These are phyloP conservation scores for Apotomis capreana DNA, from an alignment of 2,888 invertebrate species.

Conservation along the genomic window DNA sequence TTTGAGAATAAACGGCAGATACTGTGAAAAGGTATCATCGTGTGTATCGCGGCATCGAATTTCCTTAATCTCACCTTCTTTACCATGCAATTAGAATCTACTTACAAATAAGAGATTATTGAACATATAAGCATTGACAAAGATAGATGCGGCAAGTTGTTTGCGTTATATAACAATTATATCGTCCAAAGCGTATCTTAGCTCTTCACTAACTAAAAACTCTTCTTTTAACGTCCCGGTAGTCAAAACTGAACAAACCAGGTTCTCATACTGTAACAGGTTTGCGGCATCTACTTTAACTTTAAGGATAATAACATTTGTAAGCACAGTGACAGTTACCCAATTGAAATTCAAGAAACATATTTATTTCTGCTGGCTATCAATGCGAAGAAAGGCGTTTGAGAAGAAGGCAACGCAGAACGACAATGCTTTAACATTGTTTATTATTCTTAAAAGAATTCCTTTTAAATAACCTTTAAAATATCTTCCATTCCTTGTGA, in stretches of 20 bases:
- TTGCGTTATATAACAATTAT: too few species aligned
- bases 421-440: background rate
- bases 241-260: too few species aligned
- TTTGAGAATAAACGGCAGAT: too few species aligned
- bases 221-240: too few species aligned
- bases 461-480: background rate
- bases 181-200: too few species aligned
- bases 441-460: background rate
- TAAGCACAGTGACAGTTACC: background rate
- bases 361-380: too few species aligned
- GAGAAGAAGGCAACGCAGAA: background rate
- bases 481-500: background rate
- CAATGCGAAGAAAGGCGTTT: background rate
- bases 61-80: background rate
- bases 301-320: background rate
- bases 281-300: background rate
- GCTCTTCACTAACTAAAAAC: too few species aligned
- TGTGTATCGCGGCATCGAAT: background rate
- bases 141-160: too few species aligned
- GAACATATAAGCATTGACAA: background rate
- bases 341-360: too few species aligned
- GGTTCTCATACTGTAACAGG: too few species aligned
- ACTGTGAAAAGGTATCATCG: too few species aligned
- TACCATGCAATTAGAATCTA: background rate
- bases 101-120: background rate